Base-by-base conservation (phyloP, 2,888 invertebrate genomes). In the Agrilus mali region DNA sequence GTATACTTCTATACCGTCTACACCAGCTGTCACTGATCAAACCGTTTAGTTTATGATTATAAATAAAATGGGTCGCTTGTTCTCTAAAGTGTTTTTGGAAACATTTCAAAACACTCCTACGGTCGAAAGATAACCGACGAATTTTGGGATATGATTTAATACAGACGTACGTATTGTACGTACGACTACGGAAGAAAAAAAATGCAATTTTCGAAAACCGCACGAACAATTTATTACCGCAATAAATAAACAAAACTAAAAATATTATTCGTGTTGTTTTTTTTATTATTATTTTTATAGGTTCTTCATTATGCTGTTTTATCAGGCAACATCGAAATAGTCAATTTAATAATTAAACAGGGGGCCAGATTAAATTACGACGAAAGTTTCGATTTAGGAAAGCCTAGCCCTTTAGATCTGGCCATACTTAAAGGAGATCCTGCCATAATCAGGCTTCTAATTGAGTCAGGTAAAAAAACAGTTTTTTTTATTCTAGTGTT, bases 231-330 rank as follows among this genome's bases (percentile, higher is more conserved):
- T 17, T 17, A 14, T 12, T 5, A 41, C 12, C n/a, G n/a, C n/a
- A n/a, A n/a, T 13, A 12, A 33, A 43, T 35, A 4, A 15, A 43
- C 15, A 6, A 43, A 6, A n/a, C 35, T 5, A 17, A n/a, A n/a
- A 38, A n/a, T 22, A 22, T 39, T 37, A 7, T 38, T 40, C 12
- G 8, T 12, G 13, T 38, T 35, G 12, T 13, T 31, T 20, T 36
- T 31, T 35, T 40, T 33, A 33, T 17, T 42, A 36, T 40, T 34
- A 40, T 44, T 36, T 12, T 15, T n/a, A 51, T 51, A 64, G 64
- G 64, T 90, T 3, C 71, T 94, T 59, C 92, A 93, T 61, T 92
- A 88, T 61, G 92, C 88, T 3, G 84, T 92, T 0, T 73, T 88
- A 38, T 82, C 85, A 44, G 90, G 78, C 32, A 81, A 78, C 52